Evolutionary conservation across 1,140 invertebrate species (phyloP).

Genomic region (Megalonaias nervosa): DNA sequence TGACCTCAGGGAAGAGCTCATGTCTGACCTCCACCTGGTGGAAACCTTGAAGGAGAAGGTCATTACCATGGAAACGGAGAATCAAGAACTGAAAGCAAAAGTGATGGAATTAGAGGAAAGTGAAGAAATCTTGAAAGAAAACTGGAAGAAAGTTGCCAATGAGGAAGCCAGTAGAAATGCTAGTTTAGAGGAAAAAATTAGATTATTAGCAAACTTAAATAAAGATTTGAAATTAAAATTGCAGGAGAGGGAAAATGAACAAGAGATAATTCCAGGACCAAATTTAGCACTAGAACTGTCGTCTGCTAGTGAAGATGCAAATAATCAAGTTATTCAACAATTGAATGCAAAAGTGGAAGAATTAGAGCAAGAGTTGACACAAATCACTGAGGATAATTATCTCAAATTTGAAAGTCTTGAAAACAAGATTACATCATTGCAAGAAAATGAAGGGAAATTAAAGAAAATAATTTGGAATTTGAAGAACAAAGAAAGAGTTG

Average conservation of each 20-base stretch:
- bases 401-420: conserved; percentile 57
- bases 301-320: background rate
- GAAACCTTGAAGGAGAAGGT: conserved; percentile 53
- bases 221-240: conserved; percentile 56
- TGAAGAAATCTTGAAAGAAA: conserved; percentile 59
- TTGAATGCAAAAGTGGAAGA: conserved; percentile 36
- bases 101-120: conserved; percentile 61
- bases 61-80: conserved; percentile 47
- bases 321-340: conserved; percentile 31
- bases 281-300: conserved; percentile 49
- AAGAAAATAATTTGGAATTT: too few relatives aligned
- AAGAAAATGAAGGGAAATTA: conserved; percentile 47
- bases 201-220: conserved; percentile 53
- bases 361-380: conserved; percentile 53
- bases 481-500: too few relatives aligned
- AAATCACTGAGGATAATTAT: conserved; percentile 54
- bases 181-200: conserved; percentile 60
- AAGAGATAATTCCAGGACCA: conserved; percentile 36
- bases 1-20: conserved; percentile 46
- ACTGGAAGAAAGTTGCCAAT: conserved; percentile 62
- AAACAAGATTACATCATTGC: conserved; percentile 55
- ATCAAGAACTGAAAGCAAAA: conserved; percentile 46
- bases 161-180: conserved; percentile 58
- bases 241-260: conserved; percentile 50
- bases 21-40: conserved; percentile 35